Base-by-base conservation (phyloP, 2,113 vertebrate species). In the Cyanocitta stelleri region DNA sequence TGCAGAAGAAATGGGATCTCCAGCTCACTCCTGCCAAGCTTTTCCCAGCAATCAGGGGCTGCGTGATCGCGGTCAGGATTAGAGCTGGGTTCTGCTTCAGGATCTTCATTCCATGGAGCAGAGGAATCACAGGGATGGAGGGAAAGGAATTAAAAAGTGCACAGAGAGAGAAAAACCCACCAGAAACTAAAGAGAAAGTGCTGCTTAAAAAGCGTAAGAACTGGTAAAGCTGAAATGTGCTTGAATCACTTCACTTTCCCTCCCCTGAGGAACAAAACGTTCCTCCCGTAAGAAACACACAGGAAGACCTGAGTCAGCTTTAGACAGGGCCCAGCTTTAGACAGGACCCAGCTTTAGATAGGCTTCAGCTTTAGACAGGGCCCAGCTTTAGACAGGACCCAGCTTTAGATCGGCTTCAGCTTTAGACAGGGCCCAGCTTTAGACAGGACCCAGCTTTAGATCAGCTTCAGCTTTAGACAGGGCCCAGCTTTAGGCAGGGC, bases 341-440 rank as follows among this genome's bases (percentile, higher is more conserved):
- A 15, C 5, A 19, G 11, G 29, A 0, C 32, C 0, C 39, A 72
- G 29, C 6, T 72, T 26, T 26, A 11, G 5, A 11, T 4, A 3
- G 3, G 43, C 0, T 22, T 0, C 63, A 33, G 29, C 62, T 16
- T n/a, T 58, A 58, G 33, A 58, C 13, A 15, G 13, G 21, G 1
- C 13, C 1, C 23, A 35, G 16, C 11, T 19, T 35, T 52, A 39
- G 19, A 30, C 1, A 2, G 3, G 26, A 3, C 22, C 35, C 35
- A 37, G 35, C 35, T 37, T 37, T 37, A 37, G 35, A n/a, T n/a
- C n/a, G n/a, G n/a, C n/a, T n/a, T 4, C 46, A 48, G 5, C 46
- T 48, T 48, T 48, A 48, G 22, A 23, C 48, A 23, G 4, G 48
- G 0, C 12, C 22, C 35, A 37, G 35, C 35, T 37, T 37, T 37